Evolutionary conservation across 1,140 invertebrate species (phyloP), one percentile per base, ranked within the genome.

Genomic region (Choristoneura fumiferana): DNA sequence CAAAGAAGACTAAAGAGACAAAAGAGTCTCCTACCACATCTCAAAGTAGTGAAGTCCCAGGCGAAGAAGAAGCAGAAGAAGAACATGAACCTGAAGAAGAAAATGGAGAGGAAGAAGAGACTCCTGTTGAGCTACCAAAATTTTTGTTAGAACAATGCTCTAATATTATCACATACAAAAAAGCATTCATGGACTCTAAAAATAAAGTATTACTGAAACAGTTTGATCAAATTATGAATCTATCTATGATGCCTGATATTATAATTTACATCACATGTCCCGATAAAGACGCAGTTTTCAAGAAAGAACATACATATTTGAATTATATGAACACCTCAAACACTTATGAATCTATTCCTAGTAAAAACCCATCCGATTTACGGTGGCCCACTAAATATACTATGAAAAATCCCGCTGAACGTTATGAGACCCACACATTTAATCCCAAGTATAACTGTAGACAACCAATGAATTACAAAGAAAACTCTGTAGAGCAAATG

Each of bases 211-310:
- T 82, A 8, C 39, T 85, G 5, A 12, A 73, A 10, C 86, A 89
- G 66, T 61, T 81, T 53, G 29, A 80, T 33, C 62, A 76, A 54
- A 45, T 89, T 54, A 77, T 86, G 6, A 65, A 69, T 34, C 84
- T 87, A 66, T 56, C 66, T 10, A 56, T 81, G 10, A 85, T 88
- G 49, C 91, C 91, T 5, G 74, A 89, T 60, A 71, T 92, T 17
- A 81, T 93, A 38, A 85, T 93, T 35, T 89, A 91, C 58, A 69
- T 92, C 0, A 81, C 84, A 1, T 91, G 91, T 58, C 84, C 90
- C 14, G 87, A 91, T 61, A 63, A 54, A n/a, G 92, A 93, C 61
- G 69, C 90, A 0, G 40, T 90, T 9, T 82, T 67, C 0, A 91
- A 87, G 65, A 78, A 86, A 54, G 66, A 66, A 36, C 69, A 85